A percentile compares a stretch with the other conserved stretches of the same genome.
Conservation (phyloP, 2,888 invertebrate genomes). For the Antheraea yamamai region DNA sequence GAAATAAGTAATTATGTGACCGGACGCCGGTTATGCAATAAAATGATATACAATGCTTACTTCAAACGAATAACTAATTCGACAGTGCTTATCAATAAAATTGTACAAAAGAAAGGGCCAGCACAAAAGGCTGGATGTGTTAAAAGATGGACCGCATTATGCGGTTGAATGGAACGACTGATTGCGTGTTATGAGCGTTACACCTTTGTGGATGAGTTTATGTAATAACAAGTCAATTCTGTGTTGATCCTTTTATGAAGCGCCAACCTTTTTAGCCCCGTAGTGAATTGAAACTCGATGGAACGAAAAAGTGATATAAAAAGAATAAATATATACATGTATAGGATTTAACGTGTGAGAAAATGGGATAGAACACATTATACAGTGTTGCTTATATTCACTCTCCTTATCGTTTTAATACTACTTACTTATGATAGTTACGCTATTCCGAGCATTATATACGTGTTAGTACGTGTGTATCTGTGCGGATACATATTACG, state of each 20-base stretch:
- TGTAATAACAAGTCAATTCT: constrained; percentile 28
- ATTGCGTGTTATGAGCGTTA: constrained; percentile 70
- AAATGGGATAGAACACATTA: no score
- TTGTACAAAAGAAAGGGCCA: constrained; percentile 47
- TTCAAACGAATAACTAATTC: constrained; percentile 28
- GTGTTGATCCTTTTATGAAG: not conserved
- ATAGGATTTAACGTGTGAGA: no score
- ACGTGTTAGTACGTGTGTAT: no score
- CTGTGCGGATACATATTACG: no score
- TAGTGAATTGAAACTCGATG: not conserved
- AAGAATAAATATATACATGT: no score
- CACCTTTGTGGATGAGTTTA: constrained; percentile 41
- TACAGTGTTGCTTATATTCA: no score
- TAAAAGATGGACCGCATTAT: constrained; percentile 71
- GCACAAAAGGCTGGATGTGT: constrained; percentile 60
- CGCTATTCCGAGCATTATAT: no score
- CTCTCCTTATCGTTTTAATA: no score
- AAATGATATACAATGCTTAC: not conserved
- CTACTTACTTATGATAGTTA: no score
- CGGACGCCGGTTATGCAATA: not conserved
- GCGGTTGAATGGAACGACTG: constrained; percentile 63
- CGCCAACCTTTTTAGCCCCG: not conserved
- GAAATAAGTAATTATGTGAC: not conserved
- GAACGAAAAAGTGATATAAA: no score
- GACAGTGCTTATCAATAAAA: constrained; percentile 45